Conservation (phyloP, 2,888 invertebrate genomes). For the Meta bourneti region DNA sequence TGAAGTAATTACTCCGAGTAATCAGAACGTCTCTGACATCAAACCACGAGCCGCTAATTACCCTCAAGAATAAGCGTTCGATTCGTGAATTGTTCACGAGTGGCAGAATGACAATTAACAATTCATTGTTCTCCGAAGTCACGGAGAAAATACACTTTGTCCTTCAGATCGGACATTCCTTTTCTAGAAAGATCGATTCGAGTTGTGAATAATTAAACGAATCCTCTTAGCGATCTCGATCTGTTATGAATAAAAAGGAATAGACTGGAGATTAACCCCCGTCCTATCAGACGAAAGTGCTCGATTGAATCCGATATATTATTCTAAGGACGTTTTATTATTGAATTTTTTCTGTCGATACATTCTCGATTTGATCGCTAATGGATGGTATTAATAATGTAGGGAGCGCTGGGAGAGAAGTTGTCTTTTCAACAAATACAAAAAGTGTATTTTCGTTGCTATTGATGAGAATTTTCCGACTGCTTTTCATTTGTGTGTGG, state of each 20-base stretch:
- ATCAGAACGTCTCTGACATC: not conserved
- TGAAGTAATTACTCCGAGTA: not conserved
- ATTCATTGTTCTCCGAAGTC: constrained; percentile 1
- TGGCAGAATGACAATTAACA: not conserved
- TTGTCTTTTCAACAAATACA: not conserved
- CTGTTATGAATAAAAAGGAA: not conserved
- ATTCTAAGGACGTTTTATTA: no score
- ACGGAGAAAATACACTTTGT: not conserved
- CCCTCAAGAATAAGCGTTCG: not conserved
- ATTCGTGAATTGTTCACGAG: not conserved
- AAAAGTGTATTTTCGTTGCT: not conserved
- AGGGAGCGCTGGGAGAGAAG: not conserved
- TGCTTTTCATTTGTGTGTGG: not conserved
- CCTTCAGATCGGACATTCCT: not conserved
- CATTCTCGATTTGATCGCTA: not conserved
- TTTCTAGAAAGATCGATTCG: not conserved
- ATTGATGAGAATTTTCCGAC: not conserved
- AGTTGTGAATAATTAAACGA: not conserved
- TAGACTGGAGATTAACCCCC: not conserved
- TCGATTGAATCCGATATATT: not conserved
- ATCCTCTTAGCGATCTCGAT: not conserved
- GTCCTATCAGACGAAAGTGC: not conserved
- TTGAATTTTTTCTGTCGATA: not conserved
- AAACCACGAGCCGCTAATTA: not conserved
- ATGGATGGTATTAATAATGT: not conserved